These are phyloP conservation scores for Aldrovandia affinis DNA, from an alignment of 2,797 vertebrate genomes.

Conservation along the genomic window DNA sequence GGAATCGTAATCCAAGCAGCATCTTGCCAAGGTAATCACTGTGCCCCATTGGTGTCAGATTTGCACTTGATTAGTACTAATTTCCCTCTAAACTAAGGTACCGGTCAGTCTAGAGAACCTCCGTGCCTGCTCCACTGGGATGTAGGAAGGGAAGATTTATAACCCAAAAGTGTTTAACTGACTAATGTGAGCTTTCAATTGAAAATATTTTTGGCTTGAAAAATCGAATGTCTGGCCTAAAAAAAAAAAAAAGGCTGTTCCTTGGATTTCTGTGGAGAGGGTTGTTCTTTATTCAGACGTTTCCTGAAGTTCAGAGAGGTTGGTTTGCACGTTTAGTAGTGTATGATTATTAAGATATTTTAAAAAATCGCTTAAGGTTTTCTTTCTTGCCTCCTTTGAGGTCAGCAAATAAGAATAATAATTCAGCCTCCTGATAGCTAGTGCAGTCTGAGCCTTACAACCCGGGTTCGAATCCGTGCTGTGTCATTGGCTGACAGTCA, in stretches of 20 bases:
- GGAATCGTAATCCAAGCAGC: not conserved
- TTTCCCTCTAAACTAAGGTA: slow-evolving; percentile 8
- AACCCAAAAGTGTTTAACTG: not conserved
- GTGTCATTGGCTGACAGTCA: too few species aligned
- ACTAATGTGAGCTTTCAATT: not conserved
- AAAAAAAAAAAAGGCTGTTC: not conserved
- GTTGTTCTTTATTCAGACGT: not conserved
- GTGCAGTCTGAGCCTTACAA: too few species aligned
- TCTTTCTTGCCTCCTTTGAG: not conserved
- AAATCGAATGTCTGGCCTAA: not conserved
- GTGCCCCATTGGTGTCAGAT: not conserved
- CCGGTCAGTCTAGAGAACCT: not conserved
- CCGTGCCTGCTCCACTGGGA: not conserved
- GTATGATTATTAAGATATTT: too few species aligned
- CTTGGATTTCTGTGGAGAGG: not conserved
- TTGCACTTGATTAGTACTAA: slow-evolving; percentile 1
- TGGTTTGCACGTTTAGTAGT: not conserved
- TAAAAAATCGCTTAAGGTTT: not conserved
- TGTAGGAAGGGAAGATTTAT: not conserved
- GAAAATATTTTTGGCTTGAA: not conserved
- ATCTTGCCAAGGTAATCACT: slow-evolving; percentile 18
- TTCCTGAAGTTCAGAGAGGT: not conserved
- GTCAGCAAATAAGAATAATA: too few species aligned
- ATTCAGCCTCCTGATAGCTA: too few species aligned
- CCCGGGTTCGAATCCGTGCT: too few species aligned